phyloP scores from a whole-genome alignment of 2,113 vertebrate species.

The Corythornis madagascariensis region DNA sequence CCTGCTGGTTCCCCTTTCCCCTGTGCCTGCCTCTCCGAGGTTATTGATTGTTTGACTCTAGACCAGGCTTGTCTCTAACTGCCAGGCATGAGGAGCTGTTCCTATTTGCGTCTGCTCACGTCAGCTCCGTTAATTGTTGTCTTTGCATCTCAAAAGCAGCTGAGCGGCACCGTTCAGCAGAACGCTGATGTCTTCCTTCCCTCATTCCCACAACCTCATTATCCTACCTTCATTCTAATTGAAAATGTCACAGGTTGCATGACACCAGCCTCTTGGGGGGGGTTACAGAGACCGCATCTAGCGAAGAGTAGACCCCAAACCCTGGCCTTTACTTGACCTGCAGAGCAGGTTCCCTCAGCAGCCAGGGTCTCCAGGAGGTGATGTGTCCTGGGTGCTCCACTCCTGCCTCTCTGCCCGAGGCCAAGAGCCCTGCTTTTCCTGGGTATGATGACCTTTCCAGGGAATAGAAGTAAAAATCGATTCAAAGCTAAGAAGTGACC shows the following conservation, averaged over 20 bases:
- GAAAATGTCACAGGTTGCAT: not conserved
- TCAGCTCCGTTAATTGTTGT: slow-evolving; percentile 33
- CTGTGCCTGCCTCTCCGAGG: not conserved
- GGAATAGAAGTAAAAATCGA: not conserved
- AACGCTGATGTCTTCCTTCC: not conserved
- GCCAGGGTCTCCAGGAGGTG: not conserved
- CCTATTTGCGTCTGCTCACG: not conserved
- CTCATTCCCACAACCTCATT: not conserved
- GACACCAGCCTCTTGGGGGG: not conserved
- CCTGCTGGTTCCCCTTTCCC: not conserved
- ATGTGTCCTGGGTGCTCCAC: not conserved
- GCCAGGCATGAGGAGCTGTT: not conserved
- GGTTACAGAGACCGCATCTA: not conserved
- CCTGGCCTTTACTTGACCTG: not conserved
- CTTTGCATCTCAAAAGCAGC: slow-evolving; percentile 19
- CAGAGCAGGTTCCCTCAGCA: not conserved
- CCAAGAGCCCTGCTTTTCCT: not conserved
- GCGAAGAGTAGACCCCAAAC: not conserved
- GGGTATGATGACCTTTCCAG: not conserved
- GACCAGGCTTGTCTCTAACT: not conserved
- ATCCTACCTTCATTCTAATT: accelerated
- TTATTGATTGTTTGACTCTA: not conserved
- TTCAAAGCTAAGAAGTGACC: not conserved
- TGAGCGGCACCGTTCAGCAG: not conserved
- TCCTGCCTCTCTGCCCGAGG: not conserved